These are phyloP conservation scores for Orius laevigatus DNA, from an alignment of 1,140 invertebrate species.

Conservation along the genomic window DNA sequence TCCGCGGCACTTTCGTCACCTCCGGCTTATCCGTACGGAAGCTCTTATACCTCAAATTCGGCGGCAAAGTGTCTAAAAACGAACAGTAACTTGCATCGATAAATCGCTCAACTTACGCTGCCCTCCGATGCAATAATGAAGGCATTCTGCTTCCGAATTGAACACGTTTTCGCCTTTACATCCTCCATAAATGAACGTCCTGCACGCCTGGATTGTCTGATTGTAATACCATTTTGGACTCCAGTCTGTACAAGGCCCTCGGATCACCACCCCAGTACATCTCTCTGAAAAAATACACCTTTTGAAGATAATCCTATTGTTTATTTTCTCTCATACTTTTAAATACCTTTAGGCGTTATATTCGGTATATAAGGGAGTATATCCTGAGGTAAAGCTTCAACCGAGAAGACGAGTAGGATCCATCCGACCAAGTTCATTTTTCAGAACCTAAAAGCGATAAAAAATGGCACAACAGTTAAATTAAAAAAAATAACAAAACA, in stretches of 20 bases:
- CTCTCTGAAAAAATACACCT: constrained; percentile 15
- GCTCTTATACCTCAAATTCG: constrained; percentile 29
- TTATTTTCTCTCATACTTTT: neutral
- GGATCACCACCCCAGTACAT: constrained; percentile 18
- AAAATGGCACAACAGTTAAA: no score
- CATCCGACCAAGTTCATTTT: no score
- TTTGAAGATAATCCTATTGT: neutral
- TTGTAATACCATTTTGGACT: constrained; percentile 57
- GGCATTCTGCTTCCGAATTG: constrained; percentile 50
- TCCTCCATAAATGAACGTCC: constrained; percentile 57
- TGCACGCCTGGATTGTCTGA: constrained; percentile 41
- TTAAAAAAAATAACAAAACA: no score
- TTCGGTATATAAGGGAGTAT: neutral
- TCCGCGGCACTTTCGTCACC: constrained; percentile 16
- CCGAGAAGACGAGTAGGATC: no score
- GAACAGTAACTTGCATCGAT: neutral
- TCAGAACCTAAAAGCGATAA: no score
- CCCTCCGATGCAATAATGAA: constrained; percentile 41
- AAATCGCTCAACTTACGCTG: constrained; percentile 26
- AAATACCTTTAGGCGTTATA: constrained; percentile 3
- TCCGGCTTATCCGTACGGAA: constrained; percentile 20
- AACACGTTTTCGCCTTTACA: constrained; percentile 69
- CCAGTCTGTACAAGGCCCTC: constrained; percentile 39
- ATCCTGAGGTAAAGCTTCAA: neutral
- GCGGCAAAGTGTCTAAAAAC: constrained; percentile 32